Base-by-base conservation (phyloP, 2,113 vertebrate species). In the Toxotes jaculatrix region DNA sequence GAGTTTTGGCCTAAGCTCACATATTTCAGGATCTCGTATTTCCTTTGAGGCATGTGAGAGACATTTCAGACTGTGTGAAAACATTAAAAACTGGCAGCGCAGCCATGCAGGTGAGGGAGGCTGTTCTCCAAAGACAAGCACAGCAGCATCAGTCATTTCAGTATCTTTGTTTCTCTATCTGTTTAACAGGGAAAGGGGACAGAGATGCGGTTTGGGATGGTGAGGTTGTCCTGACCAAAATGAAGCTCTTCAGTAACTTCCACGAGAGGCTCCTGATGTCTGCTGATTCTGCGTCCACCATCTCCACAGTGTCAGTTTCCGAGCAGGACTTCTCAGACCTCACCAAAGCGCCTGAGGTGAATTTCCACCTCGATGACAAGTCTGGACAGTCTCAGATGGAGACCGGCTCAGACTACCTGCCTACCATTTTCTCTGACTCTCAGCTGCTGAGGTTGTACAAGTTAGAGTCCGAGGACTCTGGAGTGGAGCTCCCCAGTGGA, bases 381-480 rank as follows among this genome's bases (percentile, higher is more conserved):
- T 34, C 84, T 8, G 66, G 64, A 81, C 84, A 68, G 74, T 57
- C 43, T 42, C 23, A 23, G 36, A 32, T 21, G 13, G 80, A 2
- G 56, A 74, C 77, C 7, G 86, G 83, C 83, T 79, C 85, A 0
- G 93, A 94, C 79, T 92, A 74, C 31, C 78, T 95, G 75, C 87
- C 93, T 19, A 78, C 32, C 4, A 88, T 93, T 0, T 90, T 96
- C 64, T 90, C 94, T 3, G 91, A 88, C 74, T 90, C 90, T 84
- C 92, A 86, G 21, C 91, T 96, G 32, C 91, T 92, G 1, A 91
- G 91, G 75, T 85, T 96, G 60, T 96, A 94, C 89, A 97, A 97
- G 90, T 96, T 96, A 89, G 97, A 97, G 87, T 97, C 96, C 0
- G 96, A 98, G 84, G 97, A 97, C 88, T 97, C 96, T 0, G 96